Evolutionary conservation across 2,888 invertebrate species (phyloP).

Genomic region (Rugalucina vietnamica): DNA sequence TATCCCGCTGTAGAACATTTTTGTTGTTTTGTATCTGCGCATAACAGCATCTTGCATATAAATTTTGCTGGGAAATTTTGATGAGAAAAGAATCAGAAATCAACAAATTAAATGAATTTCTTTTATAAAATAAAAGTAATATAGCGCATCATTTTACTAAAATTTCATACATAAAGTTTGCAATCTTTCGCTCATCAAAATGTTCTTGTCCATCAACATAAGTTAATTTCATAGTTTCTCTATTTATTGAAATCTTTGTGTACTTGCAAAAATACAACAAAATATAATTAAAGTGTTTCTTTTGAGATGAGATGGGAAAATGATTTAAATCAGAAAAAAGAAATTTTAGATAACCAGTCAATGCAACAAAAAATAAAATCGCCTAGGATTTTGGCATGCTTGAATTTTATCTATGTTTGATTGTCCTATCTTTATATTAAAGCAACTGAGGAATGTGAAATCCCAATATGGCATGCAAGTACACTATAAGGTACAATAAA

Average conservation of each 20-base stretch:
- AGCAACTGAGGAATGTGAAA: constrained; percentile 50
- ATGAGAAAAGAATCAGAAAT: not conserved
- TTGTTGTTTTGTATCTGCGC: not conserved
- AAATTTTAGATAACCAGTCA: too few relatives aligned
- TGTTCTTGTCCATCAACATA: not conserved
- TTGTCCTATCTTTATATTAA: constrained; percentile 33
- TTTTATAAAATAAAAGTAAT: too few relatives aligned
- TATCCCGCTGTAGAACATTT: not conserved
- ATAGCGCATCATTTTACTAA: too few relatives aligned
- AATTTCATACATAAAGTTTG: too few relatives aligned
- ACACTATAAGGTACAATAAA: constrained; percentile 59
- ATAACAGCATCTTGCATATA: not conserved
- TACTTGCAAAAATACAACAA: not conserved
- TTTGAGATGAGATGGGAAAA: constrained; percentile 10
- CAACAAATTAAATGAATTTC: too few relatives aligned
- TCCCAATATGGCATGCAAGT: constrained; percentile 57
- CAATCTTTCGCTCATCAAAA: not conserved
- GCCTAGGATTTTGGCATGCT: too few relatives aligned
- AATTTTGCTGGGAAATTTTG: too few relatives aligned
- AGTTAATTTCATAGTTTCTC: not conserved
- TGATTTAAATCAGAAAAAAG: too few relatives aligned
- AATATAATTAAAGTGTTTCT: not conserved
- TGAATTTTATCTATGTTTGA: not conserved
- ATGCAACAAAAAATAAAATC: too few relatives aligned
- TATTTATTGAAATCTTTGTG: constrained; percentile 3